These are phyloP conservation scores for Nasonovia ribisnigri DNA, from an alignment of 2,888 invertebrate genomes.

Conservation along the genomic window DNA sequence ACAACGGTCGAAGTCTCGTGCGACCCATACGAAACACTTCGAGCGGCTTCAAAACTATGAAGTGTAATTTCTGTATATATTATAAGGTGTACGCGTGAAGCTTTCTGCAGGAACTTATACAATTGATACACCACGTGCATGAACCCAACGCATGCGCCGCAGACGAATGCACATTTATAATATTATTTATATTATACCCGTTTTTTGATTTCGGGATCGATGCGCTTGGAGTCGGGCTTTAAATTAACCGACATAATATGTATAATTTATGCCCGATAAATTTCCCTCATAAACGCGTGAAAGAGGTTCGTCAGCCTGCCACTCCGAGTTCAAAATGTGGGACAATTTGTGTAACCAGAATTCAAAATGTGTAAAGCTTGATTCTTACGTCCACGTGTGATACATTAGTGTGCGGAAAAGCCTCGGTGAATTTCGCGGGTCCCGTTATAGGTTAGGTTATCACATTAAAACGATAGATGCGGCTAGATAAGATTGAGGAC, in stretches of 20 bases:
- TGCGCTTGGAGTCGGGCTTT: neutral
- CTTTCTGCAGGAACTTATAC: neutral
- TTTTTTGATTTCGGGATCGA: neutral
- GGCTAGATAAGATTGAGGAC: neutral
- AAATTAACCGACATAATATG: neutral
- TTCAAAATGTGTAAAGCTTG: neutral
- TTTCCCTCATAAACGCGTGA: neutral
- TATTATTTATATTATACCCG: neutral
- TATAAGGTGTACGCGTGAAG: neutral
- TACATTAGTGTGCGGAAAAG: neutral
- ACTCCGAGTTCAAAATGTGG: neutral
- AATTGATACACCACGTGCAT: neutral
- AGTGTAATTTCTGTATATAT: neutral
- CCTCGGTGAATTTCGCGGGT: neutral
- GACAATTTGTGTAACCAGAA: neutral
- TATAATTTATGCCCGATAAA: neutral
- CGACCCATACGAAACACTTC: neutral
- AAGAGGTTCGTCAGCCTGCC: neutral
- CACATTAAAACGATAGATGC: neutral
- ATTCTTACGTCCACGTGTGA: neutral
- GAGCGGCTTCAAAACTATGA: neutral
- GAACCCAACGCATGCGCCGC: neutral
- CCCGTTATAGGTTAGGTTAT: neutral
- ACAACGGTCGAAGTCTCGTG: neutral
- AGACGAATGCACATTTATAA: neutral